Base-by-base conservation (phyloP, 1,140 invertebrate species). In the Zaprionus africanus region DNA sequence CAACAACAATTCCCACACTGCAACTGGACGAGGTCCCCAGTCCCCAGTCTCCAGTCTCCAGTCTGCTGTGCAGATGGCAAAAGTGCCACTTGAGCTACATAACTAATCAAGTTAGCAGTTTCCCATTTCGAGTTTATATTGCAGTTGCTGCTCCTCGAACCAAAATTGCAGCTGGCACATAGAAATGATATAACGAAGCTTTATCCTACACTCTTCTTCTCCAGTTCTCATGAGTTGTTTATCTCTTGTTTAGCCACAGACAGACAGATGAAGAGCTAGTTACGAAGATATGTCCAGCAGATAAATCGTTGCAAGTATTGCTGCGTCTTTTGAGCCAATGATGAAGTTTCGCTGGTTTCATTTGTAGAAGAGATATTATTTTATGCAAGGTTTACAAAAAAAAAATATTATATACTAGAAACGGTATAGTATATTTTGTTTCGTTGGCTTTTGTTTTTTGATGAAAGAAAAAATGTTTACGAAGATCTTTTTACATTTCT, bases 51-150 rank as follows among this genome's bases (percentile, higher is more conserved):
- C n/a, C 41, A 7, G 41, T 17, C 41, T n/a, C 41, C 41, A 46
- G 41, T 46, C 1, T 24, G 19, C 46, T 13, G 46, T 24, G 19
- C 46, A 49, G 17, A 54, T 54, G 31, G 49, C 19, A 26, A 34
- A 64, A 53, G 46, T 51, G 46, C 22, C 46, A 51, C 46, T 51
- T 51, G 46, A 51, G 46, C 46, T 24, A 19, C 54, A 57, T 57
- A 26, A 41, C 57, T 24, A 38, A 59, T 59, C 19, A 7, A 38
- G 57, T 36, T 38, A 38, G 31, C 13, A 12, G 38, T 36, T 59
- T 46, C n/a, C n/a, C 41, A 46, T 46, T 41, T 59, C 5, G 34
- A 38, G 57, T 9, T 22, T 59, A 22, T 51, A 22, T 24, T 51
- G 46, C 46, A 51, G 46, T 51, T 51, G 41, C 19, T 41, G 15